Evolutionary conservation across 2,113 vertebrate genomes (phyloP).

Genomic region (Forbesichthys agassizii): DNA sequence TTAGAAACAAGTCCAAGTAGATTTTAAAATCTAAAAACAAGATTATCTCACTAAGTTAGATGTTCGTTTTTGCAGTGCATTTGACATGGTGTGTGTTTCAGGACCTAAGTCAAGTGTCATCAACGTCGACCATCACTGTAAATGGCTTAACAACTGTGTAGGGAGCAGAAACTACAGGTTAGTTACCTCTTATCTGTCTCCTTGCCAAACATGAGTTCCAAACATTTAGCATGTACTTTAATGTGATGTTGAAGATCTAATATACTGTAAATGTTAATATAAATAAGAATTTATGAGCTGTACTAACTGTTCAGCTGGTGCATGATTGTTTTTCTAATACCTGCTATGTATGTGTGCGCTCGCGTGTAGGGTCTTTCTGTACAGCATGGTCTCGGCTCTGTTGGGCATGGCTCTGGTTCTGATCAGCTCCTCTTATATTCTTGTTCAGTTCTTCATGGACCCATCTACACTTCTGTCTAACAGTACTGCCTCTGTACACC

Average conservation of each 20-base stretch:
- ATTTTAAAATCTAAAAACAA: no score
- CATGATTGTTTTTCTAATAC: neutral
- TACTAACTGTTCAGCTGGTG: neutral
- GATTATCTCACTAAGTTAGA: no score
- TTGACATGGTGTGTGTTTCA: constrained; percentile 55
- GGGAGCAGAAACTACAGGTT: constrained; percentile 96
- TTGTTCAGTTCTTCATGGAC: constrained; percentile 89
- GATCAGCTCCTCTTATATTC: constrained; percentile 84
- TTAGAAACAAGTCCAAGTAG: no score
- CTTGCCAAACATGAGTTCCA: neutral
- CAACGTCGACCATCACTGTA: constrained; percentile 96
- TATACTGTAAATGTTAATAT: no score
- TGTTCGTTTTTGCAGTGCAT: no score
- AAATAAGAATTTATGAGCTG: no score
- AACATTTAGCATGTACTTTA: neutral
- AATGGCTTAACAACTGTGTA: constrained; percentile 99
- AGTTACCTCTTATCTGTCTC: constrained; percentile 30
- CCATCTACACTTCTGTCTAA: constrained; percentile 84
- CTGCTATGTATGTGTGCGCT: neutral
- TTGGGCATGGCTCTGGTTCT: constrained; percentile 85
- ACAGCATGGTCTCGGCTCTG: constrained; percentile 89
- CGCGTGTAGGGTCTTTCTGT: constrained; percentile 66
- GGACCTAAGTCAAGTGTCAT: constrained; percentile 90
- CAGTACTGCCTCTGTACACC: constrained; percentile 73
- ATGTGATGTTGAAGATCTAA: neutral